These are phyloP conservation scores for Brachyalestes nurse DNA, from an alignment of 2,797 vertebrate genomes.

Conservation along the genomic window DNA sequence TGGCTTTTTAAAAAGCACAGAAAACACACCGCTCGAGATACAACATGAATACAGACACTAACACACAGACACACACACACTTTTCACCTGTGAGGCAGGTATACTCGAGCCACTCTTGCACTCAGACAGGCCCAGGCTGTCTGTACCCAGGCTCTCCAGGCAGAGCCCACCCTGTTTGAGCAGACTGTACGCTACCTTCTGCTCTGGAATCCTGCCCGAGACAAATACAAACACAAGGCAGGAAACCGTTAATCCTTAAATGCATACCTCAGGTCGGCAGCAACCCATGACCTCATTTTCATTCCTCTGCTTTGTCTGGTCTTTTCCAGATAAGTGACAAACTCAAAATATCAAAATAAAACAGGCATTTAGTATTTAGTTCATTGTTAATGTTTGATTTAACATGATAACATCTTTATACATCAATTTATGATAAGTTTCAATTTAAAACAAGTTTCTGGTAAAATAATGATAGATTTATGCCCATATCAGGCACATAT, in stretches of 20 bases:
- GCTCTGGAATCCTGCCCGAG: slow-evolving; percentile 87
- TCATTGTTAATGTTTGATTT: neutral
- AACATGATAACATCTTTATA: too few relatives aligned
- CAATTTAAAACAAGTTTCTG: too few relatives aligned
- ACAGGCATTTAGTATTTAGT: neutral
- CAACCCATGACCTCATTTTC: neutral
- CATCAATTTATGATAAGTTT: neutral
- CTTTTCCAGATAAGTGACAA: neutral
- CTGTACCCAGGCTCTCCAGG: slow-evolving; percentile 86
- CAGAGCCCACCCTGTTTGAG: slow-evolving; percentile 89
- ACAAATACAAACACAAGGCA: slow-evolving; percentile 20
- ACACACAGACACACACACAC: neutral
- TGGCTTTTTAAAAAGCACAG: neutral
- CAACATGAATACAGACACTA: neutral
- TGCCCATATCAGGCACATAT: too few relatives aligned
- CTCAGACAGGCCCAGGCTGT: slow-evolving; percentile 82
- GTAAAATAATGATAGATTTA: too few relatives aligned
- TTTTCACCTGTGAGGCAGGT: slow-evolving; percentile 86
- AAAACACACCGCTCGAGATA: neutral
- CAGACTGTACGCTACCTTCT: slow-evolving; percentile 87
- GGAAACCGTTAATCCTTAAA: neutral
- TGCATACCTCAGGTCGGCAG: neutral
- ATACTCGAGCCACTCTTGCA: slow-evolving; percentile 84
- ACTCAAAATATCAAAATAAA: neutral
- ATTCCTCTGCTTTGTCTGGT: neutral